Evolutionary conservation across 2,888 invertebrate species (phyloP), one percentile per base, ranked within the genome.

Genomic region (Theodoxus fluviatilis): DNA sequence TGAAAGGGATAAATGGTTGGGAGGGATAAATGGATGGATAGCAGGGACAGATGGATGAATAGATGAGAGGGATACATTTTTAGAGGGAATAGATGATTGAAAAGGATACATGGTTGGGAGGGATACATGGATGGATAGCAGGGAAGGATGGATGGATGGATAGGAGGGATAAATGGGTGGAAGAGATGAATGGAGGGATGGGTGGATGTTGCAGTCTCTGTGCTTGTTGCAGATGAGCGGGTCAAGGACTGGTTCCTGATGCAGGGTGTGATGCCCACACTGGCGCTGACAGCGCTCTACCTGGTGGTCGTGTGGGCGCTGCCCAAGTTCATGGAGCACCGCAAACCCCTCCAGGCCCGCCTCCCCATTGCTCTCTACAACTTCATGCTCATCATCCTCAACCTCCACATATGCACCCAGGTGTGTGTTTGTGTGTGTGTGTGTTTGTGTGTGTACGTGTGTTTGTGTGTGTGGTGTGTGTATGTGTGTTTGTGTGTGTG

Each of bases 331-430:
- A 87, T 87, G 87, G 76, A 76, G 37, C 76, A 84, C 65, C 63
- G 84, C 47, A 78, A 84, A 74, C 79, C 87, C 18, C 76, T 81
- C 59, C 76, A 81, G 68, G 77, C 83, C 25, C 80, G 80, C 69
- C 79, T 78, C 73, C 75, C 80, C 1, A 74, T 87, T 47, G 78
- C 84, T 64, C 67, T 81, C 43, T 87, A 87, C 76, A 87, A 87
- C 75, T 73, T 83, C 37, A 69, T 73, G 18, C 79, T 86, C 61
- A 83, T 87, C 35, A 71, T 80, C 15, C 76, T 87, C 43, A 87
- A 87, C 74, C 80, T 85, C 57, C 83, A 87, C 76, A 87, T 87
- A 76, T 85, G 76, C 72, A 77, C 75, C 72, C 81, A 85, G 81
- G 86, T 86, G 73, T 18, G 25, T 18, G 33, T 59, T 47, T 3